Base-by-base conservation (phyloP, 1,140 invertebrate genomes). In the Eumeta japonica region DNA sequence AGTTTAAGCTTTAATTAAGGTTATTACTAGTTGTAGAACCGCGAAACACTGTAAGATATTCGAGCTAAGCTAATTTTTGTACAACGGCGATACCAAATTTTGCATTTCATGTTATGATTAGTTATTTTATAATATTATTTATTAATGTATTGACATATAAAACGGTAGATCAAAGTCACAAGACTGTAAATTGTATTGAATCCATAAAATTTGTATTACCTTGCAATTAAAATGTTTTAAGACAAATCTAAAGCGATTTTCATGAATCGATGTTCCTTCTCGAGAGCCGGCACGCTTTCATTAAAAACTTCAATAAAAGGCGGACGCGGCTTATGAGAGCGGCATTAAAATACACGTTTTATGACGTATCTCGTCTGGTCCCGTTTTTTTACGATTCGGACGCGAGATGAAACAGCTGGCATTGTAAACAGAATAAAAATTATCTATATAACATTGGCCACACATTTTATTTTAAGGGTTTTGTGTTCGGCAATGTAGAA, bases 181-280 rank as follows among this genome's bases (percentile, higher is more conserved):
- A 74, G 68, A 74, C 68, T 74, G 70, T 74, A 74, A 66, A 67
- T 64, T 70, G 66, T 62, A 68, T 55, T 67, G 66, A n/a, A n/a
- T n/a, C n/a, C 71, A 71, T 66, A 61, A 65, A 67, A 60, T 71
- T 70, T 65, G 59, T 68, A 71, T 68, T 71, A 62, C 50, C 51
- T 63, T 55, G 52, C 64, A 66, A 70, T 68, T 67, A 70, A 74
- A 67, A 65, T 52, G 52, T 74, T 68, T 70, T n/a, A n/a, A n/a
- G n/a, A 67, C 62, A 61, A 67, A 58, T 51, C 50, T 52, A 7
- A 24, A 24, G 5, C 5, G 5, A 24, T 24, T 24, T 24, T 24
- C 5, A 7, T 24, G 20, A 5, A 24, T 24, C n/a, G n/a, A n/a
- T n/a, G n/a, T n/a, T n/a, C n/a, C n/a, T n/a, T n/a, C n/a, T 24